A percentile compares a stretch with the other conserved stretches of the same genome.
phyloP scores from a whole-genome alignment of 1,140 invertebrate genomes.

The Cyclina sinensis region DNA sequence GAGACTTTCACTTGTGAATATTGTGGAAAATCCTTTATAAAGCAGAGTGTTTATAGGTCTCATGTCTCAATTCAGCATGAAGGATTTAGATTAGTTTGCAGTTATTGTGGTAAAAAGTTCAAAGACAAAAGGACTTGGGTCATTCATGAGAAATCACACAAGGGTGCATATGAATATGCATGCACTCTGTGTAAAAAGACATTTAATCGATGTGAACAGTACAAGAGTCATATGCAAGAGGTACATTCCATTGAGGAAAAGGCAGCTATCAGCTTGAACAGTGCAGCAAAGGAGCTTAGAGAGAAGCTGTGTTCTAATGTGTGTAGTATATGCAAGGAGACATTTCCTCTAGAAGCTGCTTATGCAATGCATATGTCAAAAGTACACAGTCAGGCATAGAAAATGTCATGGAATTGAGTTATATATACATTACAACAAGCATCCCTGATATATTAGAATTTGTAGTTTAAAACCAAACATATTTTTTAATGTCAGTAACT shows the following conservation, averaged over 20 bases:
- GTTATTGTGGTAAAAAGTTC: conserved; percentile 52
- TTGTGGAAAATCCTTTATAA: conserved; percentile 45
- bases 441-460: no score
- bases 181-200: conserved; percentile 43
- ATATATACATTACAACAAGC: no score
- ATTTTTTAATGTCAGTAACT: no score
- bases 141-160: conserved; percentile 50
- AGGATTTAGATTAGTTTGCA: conserved; percentile 38
- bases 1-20: conserved; percentile 45
- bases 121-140: conserved; percentile 45
- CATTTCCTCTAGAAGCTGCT: conserved; percentile 33
- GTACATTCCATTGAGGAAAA: conserved; percentile 37
- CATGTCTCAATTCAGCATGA: conserved; percentile 54
- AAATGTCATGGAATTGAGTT: no score
- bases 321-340: conserved; percentile 39
- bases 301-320: conserved; percentile 30
- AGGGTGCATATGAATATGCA: conserved; percentile 43
- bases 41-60: conserved; percentile 37
- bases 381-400: conserved; percentile 4
- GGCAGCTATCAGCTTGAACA: conserved; percentile 35
- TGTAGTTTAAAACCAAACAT: no score
- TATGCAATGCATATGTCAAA: conserved; percentile 29
- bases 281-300: conserved; percentile 6
- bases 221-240: conserved; percentile 42
- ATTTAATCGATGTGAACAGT: conserved; percentile 6